phyloP scores from a whole-genome alignment of 2,797 vertebrate genomes.

The Rhinogobio ventralis region DNA sequence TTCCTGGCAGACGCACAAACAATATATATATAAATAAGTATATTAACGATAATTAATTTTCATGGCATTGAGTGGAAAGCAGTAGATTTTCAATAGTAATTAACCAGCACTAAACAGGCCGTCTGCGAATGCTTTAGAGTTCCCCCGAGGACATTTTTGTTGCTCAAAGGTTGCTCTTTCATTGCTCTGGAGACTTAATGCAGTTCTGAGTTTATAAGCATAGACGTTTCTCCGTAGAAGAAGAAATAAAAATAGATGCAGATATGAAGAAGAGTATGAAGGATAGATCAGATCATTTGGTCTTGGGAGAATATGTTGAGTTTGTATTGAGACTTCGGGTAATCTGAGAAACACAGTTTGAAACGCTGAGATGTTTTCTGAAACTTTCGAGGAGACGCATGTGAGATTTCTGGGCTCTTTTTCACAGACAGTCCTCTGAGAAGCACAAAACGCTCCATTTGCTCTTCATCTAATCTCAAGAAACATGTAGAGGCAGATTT shows the following conservation, averaged over 20 bases:
- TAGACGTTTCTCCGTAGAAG: not conserved
- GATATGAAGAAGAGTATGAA: too few relatives aligned
- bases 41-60: slow-evolving; percentile 16
- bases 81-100: slow-evolving; percentile 45
- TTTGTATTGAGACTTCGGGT: not conserved
- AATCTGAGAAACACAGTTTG: not conserved
- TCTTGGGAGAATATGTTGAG: not conserved
- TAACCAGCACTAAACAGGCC: slow-evolving; percentile 38
- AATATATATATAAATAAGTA: slow-evolving; percentile 22
- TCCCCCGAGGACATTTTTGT: not conserved
- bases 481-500: not conserved
- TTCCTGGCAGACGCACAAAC: slow-evolving; percentile 27
- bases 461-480: slow-evolving; percentile 16
- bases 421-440: not conserved
- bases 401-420: not conserved
- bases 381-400: not conserved
- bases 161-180: not conserved
- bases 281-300: not conserved
- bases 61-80: slow-evolving; percentile 29
- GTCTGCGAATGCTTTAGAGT: slow-evolving; percentile 41
- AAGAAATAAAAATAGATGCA: not conserved
- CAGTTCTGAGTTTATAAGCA: not conserved
- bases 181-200: not conserved
- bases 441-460: not conserved
- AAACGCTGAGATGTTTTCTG: slow-evolving; percentile 4